Conservation (phyloP, 2,888 invertebrate species). For the Macroteleia sp. region DNA sequence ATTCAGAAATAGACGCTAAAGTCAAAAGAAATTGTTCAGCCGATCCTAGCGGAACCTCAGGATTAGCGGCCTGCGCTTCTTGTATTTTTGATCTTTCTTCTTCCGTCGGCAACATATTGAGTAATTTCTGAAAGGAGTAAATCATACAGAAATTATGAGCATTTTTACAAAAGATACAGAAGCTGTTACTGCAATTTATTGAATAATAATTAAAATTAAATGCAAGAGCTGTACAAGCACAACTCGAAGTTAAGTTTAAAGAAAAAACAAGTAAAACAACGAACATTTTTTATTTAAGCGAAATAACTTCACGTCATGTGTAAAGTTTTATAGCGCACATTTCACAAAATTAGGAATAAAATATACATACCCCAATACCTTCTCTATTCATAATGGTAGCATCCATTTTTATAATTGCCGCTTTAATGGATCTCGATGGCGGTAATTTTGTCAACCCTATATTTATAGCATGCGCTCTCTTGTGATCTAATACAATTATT, state of each 20-base stretch:
- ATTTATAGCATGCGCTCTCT: conserved; percentile 99
- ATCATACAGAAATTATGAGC: too few relatives aligned
- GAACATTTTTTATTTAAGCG: conserved; percentile 27
- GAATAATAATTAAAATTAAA: too few relatives aligned
- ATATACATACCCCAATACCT: conserved; percentile 91
- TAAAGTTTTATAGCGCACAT: conserved; percentile 26
- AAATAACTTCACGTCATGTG: conserved; percentile 7
- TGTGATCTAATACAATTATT: conserved; percentile 97
- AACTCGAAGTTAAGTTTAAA: too few relatives aligned
- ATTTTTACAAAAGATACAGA: too few relatives aligned
- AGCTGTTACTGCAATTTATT: too few relatives aligned
- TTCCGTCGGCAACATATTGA: conserved; percentile 98
- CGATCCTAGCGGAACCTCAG: conserved; percentile 95
- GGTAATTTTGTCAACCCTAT: conserved; percentile 99
- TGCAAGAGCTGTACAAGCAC: too few relatives aligned
- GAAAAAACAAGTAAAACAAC: not conserved
- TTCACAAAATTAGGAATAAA: conserved; percentile 40
- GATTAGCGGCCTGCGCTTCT: conserved; percentile 96
- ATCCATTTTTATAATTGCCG: conserved; percentile 99
- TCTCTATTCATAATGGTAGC: conserved; percentile 98
- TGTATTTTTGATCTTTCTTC: conserved; percentile 98
- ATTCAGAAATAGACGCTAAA: conserved; percentile 96
- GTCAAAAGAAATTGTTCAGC: conserved; percentile 99
- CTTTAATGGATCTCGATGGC: conserved; percentile 98
- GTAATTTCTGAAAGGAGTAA: conserved; percentile 89